phyloP scores from a whole-genome alignment of 1,140 invertebrate genomes.

The Oncopeltus fasciatus region DNA sequence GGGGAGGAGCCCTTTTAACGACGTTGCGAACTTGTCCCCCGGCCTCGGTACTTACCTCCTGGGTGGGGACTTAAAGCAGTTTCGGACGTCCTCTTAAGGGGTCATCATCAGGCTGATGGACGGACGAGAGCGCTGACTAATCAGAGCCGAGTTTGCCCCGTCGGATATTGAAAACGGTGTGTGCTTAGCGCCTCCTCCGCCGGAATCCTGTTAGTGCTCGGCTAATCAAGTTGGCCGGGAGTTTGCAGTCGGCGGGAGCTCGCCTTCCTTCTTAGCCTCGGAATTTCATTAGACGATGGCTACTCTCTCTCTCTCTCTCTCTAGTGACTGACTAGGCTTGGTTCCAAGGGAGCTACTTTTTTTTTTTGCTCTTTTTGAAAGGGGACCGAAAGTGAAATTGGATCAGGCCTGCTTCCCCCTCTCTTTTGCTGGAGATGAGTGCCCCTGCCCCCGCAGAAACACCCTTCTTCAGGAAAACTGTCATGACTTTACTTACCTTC shows the following conservation, averaged over 20 bases:
- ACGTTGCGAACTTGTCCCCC: neutral
- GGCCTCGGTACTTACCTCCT: neutral
- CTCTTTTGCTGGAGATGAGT: neutral
- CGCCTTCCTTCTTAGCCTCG: no score
- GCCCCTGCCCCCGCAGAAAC: no score
- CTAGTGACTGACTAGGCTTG: neutral
- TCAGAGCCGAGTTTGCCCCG: neutral
- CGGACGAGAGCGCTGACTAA: neutral
- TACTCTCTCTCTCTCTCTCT: neutral
- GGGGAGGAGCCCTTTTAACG: no score
- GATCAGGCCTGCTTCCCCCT: neutral
- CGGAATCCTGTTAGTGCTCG: neutral
- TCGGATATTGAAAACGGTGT: constrained; percentile 6
- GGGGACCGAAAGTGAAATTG: neutral
- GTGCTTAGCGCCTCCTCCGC: neutral
- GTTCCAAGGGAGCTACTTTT: neutral
- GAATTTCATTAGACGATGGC: no score
- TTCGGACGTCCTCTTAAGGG: neutral
- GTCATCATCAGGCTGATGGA: neutral
- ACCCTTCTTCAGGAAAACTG: neutral
- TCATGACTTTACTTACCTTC: neutral
- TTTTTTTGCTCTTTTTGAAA: neutral
- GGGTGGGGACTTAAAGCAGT: neutral
- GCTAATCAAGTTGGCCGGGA: neutral
- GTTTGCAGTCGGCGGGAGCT: neutral